phyloP scores from a whole-genome alignment of 2,113 vertebrate genomes.

The Leptocoma aspasia region DNA sequence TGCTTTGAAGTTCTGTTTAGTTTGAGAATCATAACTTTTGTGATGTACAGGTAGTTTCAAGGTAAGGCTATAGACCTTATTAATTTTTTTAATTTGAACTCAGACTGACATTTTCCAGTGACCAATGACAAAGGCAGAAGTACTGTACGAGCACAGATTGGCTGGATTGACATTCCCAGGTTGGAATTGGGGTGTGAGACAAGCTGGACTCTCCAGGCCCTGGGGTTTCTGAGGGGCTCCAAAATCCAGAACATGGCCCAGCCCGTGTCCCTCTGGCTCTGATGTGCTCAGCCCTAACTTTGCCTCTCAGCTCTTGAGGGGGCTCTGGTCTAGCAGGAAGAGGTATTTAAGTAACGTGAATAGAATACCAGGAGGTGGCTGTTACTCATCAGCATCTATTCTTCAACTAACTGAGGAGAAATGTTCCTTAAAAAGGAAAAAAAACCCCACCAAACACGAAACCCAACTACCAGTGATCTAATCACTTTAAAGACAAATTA shows the following conservation, averaged over 20 bases:
- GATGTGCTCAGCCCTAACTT: background rate
- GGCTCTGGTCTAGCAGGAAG: background rate
- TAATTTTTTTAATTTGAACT: background rate
- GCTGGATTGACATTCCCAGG: fast-evolving
- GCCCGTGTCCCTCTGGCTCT: background rate
- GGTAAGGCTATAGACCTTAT: fast-evolving
- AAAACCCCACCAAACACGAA: background rate
- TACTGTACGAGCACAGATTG: fast-evolving
- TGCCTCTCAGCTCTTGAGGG: background rate
- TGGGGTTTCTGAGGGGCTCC: background rate
- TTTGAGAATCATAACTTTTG: background rate
- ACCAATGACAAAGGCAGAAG: background rate
- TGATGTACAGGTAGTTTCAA: background rate
- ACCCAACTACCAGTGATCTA: background rate
- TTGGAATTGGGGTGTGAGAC: fast-evolving
- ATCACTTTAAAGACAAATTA: background rate
- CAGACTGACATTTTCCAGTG: background rate
- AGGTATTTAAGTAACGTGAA: background rate
- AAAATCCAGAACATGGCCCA: background rate
- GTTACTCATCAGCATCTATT: background rate
- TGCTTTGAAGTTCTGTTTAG: background rate
- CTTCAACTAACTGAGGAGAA: background rate
- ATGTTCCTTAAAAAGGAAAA: background rate
- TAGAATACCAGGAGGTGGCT: background rate
- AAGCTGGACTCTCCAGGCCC: background rate